Base-by-base conservation (phyloP, 2,888 invertebrate genomes). In the Drosophila testacea region DNA sequence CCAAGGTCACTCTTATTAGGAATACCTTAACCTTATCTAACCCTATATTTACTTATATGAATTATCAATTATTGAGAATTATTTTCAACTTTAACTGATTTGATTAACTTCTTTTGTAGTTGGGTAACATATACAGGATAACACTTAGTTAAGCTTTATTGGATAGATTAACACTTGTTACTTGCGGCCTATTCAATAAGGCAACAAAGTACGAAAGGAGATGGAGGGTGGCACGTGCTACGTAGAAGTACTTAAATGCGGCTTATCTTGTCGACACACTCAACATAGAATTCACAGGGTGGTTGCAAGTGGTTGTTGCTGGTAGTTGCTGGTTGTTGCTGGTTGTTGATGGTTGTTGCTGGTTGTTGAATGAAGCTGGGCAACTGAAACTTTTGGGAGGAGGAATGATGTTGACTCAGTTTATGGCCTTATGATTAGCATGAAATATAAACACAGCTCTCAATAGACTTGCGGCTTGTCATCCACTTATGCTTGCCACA, bases 231-330 rank as follows among this genome's bases (percentile, higher is more conserved):
- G 6, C 67, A 66, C 57, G 73, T 62, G 64, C 57, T 27, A 42
- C 50, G 32, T 32, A 57, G 39, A 55, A 72, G 73, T 79, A 62
- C 70, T 72, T 76, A 66, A 83, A 70, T 69, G 72, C 73, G 80
- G 89, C 89, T 90, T 90, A 89, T 89, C 89, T 90, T 82, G 82
- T 88, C 87, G 83, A 74, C 81, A 87, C 86, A 83, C 85, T 73
- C 79, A 32, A 48, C 41, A 10, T 13, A n/a, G 30, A 30, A 22
- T 48, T 44, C 13, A 38, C 39, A 22, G 46, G 57, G 27, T 38
- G 39, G 50, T 55, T 59, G 7, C 38, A 34, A 47, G 9, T 27
- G 11, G 34, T 48, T 22, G n/a, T 1, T 34, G 11, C 2, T n/a
- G 5, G 47, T 32, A 9, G 32, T 32, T 47, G 9, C 6, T 30